Conservation (phyloP, 2,888 invertebrate species). For the Yponomeuta malinellus region DNA sequence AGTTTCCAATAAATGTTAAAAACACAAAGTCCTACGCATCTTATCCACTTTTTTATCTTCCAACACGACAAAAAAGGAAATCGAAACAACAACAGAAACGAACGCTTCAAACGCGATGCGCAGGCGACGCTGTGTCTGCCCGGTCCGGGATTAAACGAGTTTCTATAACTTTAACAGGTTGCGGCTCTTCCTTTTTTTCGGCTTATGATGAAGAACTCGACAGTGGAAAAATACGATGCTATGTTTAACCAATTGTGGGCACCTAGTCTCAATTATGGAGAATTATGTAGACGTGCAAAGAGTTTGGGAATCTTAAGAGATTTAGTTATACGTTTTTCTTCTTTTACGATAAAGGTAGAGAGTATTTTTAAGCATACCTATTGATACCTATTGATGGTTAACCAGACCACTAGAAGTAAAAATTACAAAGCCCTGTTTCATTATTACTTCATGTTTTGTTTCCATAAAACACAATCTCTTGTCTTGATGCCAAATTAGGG, state of each 20-base stretch:
- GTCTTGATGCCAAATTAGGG: no score
- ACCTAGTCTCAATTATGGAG: not conserved
- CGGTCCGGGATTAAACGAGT: conserved; percentile 25
- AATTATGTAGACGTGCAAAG: no score
- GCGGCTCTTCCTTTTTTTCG: not conserved
- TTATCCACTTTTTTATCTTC: not conserved
- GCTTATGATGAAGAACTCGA: not conserved
- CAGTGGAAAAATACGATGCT: not conserved
- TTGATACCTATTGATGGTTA: no score
- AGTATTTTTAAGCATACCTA: no score
- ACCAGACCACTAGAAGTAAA: no score
- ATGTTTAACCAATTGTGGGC: not conserved
- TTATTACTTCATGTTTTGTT: no score
- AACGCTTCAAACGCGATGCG: conserved; percentile 23
- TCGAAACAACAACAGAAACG: not conserved
- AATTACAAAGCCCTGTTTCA: no score
- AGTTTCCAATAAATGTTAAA: no score
- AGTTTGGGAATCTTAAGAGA: no score
- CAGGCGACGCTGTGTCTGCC: conserved; percentile 30
- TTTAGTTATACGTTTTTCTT: no score
- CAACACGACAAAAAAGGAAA: not conserved
- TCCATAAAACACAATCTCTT: no score
- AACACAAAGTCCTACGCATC: not conserved
- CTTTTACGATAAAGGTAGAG: no score
- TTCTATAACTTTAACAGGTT: conserved; percentile 16